These are phyloP conservation scores for Tokudaia muenninki DNA, from an alignment of 2,797 vertebrate species.

Conservation along the genomic window DNA sequence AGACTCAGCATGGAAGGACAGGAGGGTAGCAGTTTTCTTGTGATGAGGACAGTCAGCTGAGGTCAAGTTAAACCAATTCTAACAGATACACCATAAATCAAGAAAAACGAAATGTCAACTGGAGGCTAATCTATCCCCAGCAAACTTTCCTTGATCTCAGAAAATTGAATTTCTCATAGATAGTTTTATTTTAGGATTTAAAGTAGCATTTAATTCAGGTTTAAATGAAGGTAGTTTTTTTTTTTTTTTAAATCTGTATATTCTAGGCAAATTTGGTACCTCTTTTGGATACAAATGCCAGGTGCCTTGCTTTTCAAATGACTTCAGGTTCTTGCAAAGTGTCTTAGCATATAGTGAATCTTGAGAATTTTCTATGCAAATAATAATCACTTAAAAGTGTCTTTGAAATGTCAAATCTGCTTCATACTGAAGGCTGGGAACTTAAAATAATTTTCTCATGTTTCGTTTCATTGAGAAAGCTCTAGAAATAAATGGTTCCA, in stretches of 20 bases:
- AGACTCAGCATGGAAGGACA: slow-evolving; percentile 59
- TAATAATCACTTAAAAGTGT: slow-evolving; percentile 80
- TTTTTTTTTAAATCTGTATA: background rate
- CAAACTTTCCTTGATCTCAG: background rate
- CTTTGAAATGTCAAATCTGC: slow-evolving; percentile 79
- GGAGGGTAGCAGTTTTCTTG: background rate
- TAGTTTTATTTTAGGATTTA: slow-evolving; percentile 5
- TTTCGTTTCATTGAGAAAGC: slow-evolving; percentile 51
- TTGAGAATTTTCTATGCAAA: slow-evolving; percentile 77
- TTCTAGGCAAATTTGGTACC: slow-evolving; percentile 59
- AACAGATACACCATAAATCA: slow-evolving; percentile 78
- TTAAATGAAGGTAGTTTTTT: slow-evolving; percentile 25
- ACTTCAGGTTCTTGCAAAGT: slow-evolving; percentile 67
- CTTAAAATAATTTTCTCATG: background rate
- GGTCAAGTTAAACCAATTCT: slow-evolving; percentile 72
- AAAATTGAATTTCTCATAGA: background rate
- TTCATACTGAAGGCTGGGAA: slow-evolving; percentile 63
- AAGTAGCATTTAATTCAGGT: slow-evolving; percentile 37
- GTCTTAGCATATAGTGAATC: slow-evolving; percentile 63
- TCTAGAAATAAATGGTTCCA: slow-evolving; percentile 68
- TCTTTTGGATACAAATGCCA: slow-evolving; percentile 65
- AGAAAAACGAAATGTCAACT: slow-evolving; percentile 14
- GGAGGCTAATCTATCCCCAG: background rate
- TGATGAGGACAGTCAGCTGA: slow-evolving; percentile 57
- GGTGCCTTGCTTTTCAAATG: slow-evolving; percentile 72